These are phyloP conservation scores for Allacma fusca DNA, from an alignment of 2,888 invertebrate species.

Conservation along the genomic window DNA sequence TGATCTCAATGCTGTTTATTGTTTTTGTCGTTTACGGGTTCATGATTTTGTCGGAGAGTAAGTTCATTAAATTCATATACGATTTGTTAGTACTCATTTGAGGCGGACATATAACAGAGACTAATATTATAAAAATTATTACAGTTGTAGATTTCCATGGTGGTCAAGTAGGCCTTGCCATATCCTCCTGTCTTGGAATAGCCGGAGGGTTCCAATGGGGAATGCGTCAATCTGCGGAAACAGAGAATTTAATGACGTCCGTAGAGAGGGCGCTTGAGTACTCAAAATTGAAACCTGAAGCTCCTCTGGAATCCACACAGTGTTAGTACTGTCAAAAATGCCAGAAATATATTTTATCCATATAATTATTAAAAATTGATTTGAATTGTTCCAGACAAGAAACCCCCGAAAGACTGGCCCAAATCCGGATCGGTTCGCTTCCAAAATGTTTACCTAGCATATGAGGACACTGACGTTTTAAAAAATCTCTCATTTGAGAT, in stretches of 20 bases:
- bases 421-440: conserved; percentile 9
- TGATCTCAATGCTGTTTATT: not conserved
- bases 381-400: conserved; percentile 41
- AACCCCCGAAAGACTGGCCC: conserved; percentile 53
- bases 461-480: conserved; percentile 26
- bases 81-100: too few relatives aligned
- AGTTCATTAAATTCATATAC: too few relatives aligned
- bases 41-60: not conserved
- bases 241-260: conserved; percentile 56
- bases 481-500: conserved; percentile 24
- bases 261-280: conserved; percentile 57
- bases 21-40: not conserved
- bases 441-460: conserved; percentile 7
- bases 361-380: not conserved
- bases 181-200: conserved; percentile 49
- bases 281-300: conserved; percentile 52
- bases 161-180: conserved; percentile 54
- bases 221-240: conserved; percentile 56
- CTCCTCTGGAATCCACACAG: conserved; percentile 45
- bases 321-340: not conserved
- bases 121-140: too few relatives aligned
- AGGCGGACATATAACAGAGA: too few relatives aligned
- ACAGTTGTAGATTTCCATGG: conserved; percentile 36
- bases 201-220: conserved; percentile 38
- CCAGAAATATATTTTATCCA: too few relatives aligned